Evolutionary conservation across 2,113 vertebrate genomes (phyloP).

Genomic region (Riparia riparia): DNA sequence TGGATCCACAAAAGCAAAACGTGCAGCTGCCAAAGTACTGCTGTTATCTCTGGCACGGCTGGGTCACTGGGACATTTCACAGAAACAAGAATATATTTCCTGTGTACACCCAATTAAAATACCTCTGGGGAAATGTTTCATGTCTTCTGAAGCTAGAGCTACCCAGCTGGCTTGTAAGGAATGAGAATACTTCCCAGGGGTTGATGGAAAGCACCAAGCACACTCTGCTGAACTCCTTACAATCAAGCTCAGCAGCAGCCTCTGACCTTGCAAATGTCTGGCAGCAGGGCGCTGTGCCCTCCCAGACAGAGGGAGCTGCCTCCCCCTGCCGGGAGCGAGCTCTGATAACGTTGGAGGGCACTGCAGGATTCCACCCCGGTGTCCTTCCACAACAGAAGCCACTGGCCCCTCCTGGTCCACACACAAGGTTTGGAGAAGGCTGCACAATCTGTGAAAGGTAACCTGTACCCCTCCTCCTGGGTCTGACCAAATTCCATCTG

Average conservation of each 20-base stretch:
- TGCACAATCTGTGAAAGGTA: not conserved
- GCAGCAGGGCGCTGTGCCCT: conserved; percentile 17
- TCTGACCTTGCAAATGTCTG: conserved; percentile 8
- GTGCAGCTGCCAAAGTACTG: conserved; percentile 42
- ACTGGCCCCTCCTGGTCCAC: not conserved
- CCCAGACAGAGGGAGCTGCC: not conserved
- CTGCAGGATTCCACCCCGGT: not conserved
- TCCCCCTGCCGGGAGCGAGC: not conserved
- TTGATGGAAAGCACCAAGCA: not conserved
- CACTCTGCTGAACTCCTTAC: not conserved
- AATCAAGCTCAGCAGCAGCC: not conserved
- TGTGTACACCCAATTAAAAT: conserved; percentile 34
- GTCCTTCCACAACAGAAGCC: not conserved
- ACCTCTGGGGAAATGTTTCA: not conserved
- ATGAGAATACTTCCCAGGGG: not conserved
- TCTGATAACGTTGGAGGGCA: conserved; percentile 14
- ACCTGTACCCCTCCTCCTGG: not conserved
- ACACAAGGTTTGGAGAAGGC: not conserved
- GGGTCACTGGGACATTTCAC: conserved; percentile 57
- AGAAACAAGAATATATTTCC: conserved; percentile 61
- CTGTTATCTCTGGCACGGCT: conserved; percentile 67
- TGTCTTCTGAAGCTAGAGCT: conserved; percentile 28
- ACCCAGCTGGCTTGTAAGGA: not conserved
- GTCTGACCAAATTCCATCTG: not conserved
- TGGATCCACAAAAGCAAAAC: conserved; percentile 3